Base-by-base conservation (phyloP, 2,113 vertebrate species). In the Ardeotis arabs region DNA sequence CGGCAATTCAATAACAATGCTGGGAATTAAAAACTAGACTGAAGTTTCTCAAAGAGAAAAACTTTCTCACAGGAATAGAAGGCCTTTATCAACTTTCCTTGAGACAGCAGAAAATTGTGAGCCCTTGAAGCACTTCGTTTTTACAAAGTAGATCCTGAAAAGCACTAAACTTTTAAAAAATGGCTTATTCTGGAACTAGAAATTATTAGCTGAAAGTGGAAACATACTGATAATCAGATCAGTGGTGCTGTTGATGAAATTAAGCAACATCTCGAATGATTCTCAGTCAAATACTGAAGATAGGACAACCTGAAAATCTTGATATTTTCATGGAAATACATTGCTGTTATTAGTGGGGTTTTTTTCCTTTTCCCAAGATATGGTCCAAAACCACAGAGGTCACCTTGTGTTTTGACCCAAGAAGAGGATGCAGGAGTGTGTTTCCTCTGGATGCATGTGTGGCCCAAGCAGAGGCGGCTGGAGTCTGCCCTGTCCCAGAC, bases 1-100 rank as follows among this genome's bases (percentile, higher is more conserved):
- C 27, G 56, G 60, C 84, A 92, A 84, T 82, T 91, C 91, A 94
- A 52, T 95, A 95, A 91, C 91, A 95, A 95, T 78, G 47, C 28
- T 82, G 44, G 56, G 56, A 95, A 94, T 92, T 95, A 92, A 90
- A 95, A 95, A 91, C 23, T 55, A 87, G 23, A 44, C 47, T 91
- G 84, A 75, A 72, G 37, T 44, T 87, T 92, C 88, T 95, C 60
- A 72, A 87, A 80, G 19, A 83, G 18, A 78, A 95, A 44, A 84
- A 70, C 55, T 84, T 93, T 76, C 64, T 95, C 56, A 55, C 23
- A 37, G 67, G 68, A 37, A 79, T 73, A 87, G 56, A 64, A 52
- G 8, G 15, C 6, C 5, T 93, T 95, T 84, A 74, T 81, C 81
- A 62, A 67, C 47, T 66, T 28, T 91, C 28, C 52, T 20, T 31